These are phyloP conservation scores for Sylvia atricapilla DNA, from an alignment of 2,113 vertebrate genomes.

Conservation along the genomic window DNA sequence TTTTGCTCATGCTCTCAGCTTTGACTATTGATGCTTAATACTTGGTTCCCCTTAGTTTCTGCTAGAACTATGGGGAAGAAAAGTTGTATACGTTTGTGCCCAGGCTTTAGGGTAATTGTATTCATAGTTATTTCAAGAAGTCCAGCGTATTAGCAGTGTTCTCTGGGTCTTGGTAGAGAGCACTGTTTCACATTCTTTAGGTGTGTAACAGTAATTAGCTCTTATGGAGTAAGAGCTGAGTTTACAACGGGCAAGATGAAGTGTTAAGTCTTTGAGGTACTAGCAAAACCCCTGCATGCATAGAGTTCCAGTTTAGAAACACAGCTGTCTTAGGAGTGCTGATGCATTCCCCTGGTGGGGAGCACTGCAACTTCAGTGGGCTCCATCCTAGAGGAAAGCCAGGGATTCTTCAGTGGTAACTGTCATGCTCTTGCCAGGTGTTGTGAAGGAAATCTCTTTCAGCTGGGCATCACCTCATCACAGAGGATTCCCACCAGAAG, in stretches of 20 bases:
- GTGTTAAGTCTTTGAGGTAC: fast-evolving
- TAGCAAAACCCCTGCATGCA: not conserved
- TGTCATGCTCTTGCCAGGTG: not conserved
- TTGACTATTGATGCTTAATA: not conserved
- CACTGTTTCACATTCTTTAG: not conserved
- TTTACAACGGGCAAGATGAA: not conserved
- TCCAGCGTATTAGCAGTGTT: not conserved
- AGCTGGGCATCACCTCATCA: not conserved
- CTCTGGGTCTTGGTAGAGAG: not conserved
- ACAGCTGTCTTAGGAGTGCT: not conserved
- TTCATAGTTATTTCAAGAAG: not conserved
- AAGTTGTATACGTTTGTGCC: not conserved
- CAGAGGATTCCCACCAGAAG: not conserved
- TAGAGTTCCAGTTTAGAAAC: not conserved
- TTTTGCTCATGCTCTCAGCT: not conserved
- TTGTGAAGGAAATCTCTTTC: not conserved
- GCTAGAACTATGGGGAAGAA: not conserved
- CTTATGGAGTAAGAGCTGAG: not conserved
- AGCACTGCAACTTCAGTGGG: not conserved
- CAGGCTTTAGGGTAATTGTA: not conserved
- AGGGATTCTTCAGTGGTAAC: too few relatives aligned
- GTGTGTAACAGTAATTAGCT: not conserved
- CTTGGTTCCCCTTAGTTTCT: not conserved
- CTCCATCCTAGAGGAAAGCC: not conserved
- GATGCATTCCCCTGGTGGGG: not conserved